Evolutionary conservation across 1,140 invertebrate genomes (phyloP).

Genomic region (Campodea augens): DNA sequence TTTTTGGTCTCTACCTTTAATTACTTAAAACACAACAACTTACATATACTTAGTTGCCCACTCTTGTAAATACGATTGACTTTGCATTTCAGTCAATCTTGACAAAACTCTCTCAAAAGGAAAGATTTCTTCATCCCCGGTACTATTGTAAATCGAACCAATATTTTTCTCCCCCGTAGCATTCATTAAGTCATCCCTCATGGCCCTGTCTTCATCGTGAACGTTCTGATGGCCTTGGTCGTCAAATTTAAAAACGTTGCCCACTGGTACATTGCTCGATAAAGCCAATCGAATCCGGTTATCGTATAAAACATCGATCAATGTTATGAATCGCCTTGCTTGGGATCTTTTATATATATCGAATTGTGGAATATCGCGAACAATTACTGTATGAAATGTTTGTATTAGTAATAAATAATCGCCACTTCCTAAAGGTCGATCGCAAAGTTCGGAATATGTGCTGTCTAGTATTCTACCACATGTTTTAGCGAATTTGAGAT

Average conservation of each 20-base stretch:
- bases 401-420: conserved; percentile 86
- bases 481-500: conserved; percentile 71
- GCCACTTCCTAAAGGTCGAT: conserved; percentile 72
- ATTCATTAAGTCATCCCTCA: conserved; percentile 89
- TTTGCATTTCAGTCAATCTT: conserved; percentile 87
- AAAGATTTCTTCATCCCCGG: conserved; percentile 92
- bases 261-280: conserved; percentile 52
- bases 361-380: conserved; percentile 72
- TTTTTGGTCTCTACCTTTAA: too few relatives aligned
- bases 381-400: conserved; percentile 85
- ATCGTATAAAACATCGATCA: conserved; percentile 96
- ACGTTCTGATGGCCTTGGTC: conserved; percentile 22
- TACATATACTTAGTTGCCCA: too few relatives aligned
- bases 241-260: conserved; percentile 48
- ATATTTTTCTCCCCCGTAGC: conserved; percentile 35
- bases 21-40: too few relatives aligned
- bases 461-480: conserved; percentile 83
- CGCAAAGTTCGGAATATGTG: conserved; percentile 77
- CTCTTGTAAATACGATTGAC: conserved; percentile 71
- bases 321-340: conserved; percentile 82
- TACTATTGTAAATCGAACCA: conserved; percentile 70
- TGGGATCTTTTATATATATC: conserved; percentile 57
- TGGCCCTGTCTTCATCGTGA: conserved; percentile 51
- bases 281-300: conserved; percentile 68
- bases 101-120: conserved; percentile 88